These are phyloP conservation scores for Scrobipalpa costella DNA, from an alignment of 2,888 invertebrate species.

Conservation along the genomic window DNA sequence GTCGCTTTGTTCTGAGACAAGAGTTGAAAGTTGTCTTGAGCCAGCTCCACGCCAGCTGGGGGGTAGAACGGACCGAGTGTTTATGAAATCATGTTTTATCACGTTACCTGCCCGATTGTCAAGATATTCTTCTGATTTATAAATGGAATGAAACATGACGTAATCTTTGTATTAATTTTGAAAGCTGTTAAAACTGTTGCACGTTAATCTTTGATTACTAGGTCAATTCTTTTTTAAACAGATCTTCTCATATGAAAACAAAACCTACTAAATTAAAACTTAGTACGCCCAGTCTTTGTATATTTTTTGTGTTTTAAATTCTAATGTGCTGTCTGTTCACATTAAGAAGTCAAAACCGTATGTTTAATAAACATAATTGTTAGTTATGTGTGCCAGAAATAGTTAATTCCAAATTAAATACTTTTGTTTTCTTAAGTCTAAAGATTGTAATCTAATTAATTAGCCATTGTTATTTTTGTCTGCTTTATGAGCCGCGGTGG, in stretches of 20 bases:
- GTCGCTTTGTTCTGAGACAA: conserved; percentile 31
- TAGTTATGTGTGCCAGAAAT: conserved; percentile 19
- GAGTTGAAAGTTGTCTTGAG: conserved; percentile 27
- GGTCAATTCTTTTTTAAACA: neutral
- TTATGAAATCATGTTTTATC: conserved; percentile 32
- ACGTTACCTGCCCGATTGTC: conserved; percentile 26
- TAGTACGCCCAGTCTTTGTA: conserved; percentile 9
- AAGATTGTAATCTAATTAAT: conserved; percentile 23
- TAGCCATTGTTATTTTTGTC: conserved; percentile 22
- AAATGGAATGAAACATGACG: conserved; percentile 18
- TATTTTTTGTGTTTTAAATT: neutral
- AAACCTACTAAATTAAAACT: conserved; percentile 10
- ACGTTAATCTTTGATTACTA: neutral
- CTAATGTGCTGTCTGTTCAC: conserved; percentile 2
- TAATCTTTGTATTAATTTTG: conserved; percentile 12
- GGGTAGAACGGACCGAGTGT: conserved; percentile 30
- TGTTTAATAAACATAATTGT: conserved; percentile 24
- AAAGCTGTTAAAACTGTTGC: neutral
- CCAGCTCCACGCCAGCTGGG: conserved; percentile 29
- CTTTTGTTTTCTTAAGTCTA: conserved; percentile 22
- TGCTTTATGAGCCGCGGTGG: conserved; percentile 16
- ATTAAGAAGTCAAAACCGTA: conserved; percentile 17
- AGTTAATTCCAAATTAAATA: conserved; percentile 19
- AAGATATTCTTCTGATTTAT: conserved; percentile 29
- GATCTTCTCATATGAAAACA: neutral